Evolutionary conservation across 2,797 vertebrate species (phyloP).

Genomic region (Danio choprae): DNA sequence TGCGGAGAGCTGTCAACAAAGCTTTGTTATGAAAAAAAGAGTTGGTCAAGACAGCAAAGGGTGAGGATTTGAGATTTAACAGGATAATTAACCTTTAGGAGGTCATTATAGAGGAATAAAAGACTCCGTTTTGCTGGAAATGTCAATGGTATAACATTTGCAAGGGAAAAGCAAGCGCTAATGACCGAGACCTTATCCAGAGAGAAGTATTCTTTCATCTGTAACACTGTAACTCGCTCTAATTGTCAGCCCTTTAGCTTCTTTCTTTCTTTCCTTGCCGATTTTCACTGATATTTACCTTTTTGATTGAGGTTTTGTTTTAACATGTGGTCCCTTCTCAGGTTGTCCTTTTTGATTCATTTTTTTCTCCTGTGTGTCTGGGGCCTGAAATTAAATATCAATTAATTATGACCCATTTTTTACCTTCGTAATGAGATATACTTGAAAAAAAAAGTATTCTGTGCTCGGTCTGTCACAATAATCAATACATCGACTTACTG

Average conservation of each 20-base stretch:
- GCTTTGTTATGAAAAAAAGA: slow-evolving; percentile 32
- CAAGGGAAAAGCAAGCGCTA: slow-evolving; percentile 29
- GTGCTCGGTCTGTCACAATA: no score
- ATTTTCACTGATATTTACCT: background rate
- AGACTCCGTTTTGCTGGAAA: slow-evolving; percentile 39
- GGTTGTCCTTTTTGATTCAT: background rate
- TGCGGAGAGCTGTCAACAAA: slow-evolving; percentile 13
- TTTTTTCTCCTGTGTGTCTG: no score
- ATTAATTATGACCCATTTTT: no score
- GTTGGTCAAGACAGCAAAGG: slow-evolving; percentile 13
- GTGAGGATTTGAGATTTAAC: slow-evolving; percentile 20
- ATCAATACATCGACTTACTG: no score
- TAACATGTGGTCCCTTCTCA: background rate
- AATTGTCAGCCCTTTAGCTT: slow-evolving; percentile 12
- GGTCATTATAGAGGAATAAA: slow-evolving; percentile 45
- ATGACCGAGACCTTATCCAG: slow-evolving; percentile 42
- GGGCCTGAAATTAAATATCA: no score
- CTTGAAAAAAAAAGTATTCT: no score
- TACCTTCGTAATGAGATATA: no score
- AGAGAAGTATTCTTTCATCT: slow-evolving; percentile 20
- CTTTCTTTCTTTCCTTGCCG: background rate
- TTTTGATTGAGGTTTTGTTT: slow-evolving; percentile 11
- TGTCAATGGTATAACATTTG: slow-evolving; percentile 46
- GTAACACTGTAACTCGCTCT: slow-evolving; percentile 17
- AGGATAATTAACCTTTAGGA: slow-evolving; percentile 41